Evolutionary conservation across 1,140 invertebrate genomes (phyloP).

Genomic region (Drosophila nigrodunni): DNA sequence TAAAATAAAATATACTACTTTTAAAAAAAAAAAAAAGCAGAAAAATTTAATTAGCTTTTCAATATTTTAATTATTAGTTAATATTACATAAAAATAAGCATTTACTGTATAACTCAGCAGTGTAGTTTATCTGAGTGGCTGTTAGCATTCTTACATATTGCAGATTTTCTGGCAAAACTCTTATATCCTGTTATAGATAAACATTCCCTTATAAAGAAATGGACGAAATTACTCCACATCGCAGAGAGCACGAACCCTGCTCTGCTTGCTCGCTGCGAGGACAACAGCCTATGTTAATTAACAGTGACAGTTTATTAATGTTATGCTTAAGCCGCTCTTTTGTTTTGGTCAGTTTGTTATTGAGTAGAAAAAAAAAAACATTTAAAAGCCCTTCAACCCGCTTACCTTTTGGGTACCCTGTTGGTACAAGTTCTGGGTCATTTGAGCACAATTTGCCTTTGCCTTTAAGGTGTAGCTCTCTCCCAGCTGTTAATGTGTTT

Average conservation of each 20-base stretch:
- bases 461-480: constrained; percentile 33
- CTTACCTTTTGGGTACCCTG: constrained; percentile 3
- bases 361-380: constrained; percentile 24
- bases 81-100: too few relatives aligned
- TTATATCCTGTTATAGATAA: constrained; percentile 30
- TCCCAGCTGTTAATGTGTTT: constrained; percentile 21
- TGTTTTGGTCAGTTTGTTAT: constrained; percentile 43
- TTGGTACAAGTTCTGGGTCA: constrained; percentile 72
- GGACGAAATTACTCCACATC: background rate
- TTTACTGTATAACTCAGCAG: too few relatives aligned
- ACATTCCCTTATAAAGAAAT: background rate
- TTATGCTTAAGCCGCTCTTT: constrained; percentile 3
- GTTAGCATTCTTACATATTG: background rate
- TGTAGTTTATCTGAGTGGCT: background rate
- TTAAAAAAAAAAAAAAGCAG: too few relatives aligned
- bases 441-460: constrained; percentile 50
- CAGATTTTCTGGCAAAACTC: background rate
- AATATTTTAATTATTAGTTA: too few relatives aligned
- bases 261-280: background rate
- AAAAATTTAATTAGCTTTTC: too few relatives aligned
- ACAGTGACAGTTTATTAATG: constrained; percentile 27
- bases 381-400: background rate
- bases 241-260: background rate
- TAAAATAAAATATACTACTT: too few relatives aligned
- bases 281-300: constrained; percentile 14